Percentiles rank a stretch among this genome's conserved stretches.
Evolutionary conservation across 2,888 invertebrate species (phyloP).

Genomic region (Stenchaetothrips biformis): DNA sequence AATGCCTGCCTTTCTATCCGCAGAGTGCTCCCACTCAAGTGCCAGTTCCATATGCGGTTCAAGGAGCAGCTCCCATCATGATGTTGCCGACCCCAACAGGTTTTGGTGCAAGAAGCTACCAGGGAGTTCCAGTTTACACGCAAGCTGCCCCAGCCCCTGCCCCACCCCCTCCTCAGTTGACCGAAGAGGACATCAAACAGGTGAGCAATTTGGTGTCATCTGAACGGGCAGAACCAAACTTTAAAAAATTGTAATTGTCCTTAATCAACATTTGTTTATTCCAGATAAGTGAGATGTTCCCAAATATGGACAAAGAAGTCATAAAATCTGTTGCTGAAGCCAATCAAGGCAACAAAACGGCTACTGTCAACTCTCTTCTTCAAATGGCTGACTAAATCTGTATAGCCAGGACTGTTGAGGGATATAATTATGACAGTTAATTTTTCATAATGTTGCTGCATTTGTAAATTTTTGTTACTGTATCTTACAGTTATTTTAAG

Average conservation of each 20-base stretch:
- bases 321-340: slow-evolving; percentile 86
- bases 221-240: not conserved
- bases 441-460: not conserved
- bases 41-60: slow-evolving; percentile 46
- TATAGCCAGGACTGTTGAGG: no score
- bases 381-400: slow-evolving; percentile 70
- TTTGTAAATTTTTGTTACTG: not conserved
- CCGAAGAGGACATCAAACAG: slow-evolving; percentile 61
- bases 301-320: slow-evolving; percentile 87
- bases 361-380: slow-evolving; percentile 82
- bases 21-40: slow-evolving; percentile 48
- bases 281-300: slow-evolving; percentile 94
- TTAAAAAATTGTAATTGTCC: not conserved
- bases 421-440: not conserved
- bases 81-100: slow-evolving; percentile 57
- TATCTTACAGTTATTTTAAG: not conserved
- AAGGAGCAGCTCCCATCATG: slow-evolving; percentile 57
- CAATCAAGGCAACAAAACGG: slow-evolving; percentile 83
- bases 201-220: slow-evolving; percentile 43
- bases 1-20: slow-evolving; percentile 39
- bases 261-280: no score
- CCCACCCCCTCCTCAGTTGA: slow-evolving; percentile 45
- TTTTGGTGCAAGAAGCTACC: slow-evolving; percentile 44
- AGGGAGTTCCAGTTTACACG: slow-evolving; percentile 50
- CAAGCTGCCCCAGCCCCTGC: slow-evolving; percentile 48